phyloP scores from a whole-genome alignment of 2,113 vertebrate species.

The Rhinopithecus roxellana region DNA sequence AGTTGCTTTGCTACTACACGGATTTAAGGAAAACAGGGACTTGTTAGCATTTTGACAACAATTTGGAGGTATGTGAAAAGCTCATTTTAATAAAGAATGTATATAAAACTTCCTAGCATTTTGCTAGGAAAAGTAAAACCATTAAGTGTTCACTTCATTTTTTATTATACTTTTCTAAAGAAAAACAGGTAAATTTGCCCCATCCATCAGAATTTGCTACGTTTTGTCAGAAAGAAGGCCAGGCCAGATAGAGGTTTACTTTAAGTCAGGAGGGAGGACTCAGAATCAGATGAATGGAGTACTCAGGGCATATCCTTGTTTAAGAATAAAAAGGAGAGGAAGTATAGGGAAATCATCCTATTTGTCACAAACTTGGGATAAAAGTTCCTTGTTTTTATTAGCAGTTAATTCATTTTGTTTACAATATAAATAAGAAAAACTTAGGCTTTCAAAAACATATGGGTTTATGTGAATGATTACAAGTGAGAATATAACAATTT shows the following conservation, averaged over 20 bases:
- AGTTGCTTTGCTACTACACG: constrained; percentile 17
- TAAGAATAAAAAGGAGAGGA: background rate
- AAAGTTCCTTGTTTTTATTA: constrained; percentile 5
- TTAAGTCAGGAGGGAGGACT: background rate
- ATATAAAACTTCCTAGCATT: constrained; percentile 7
- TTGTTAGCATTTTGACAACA: constrained; percentile 34
- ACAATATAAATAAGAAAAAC: constrained; percentile 31
- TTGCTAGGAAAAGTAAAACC: constrained; percentile 43
- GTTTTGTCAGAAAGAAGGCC: background rate
- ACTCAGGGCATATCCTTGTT: background rate
- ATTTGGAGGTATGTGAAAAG: background rate
- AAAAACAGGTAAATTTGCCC: constrained; percentile 22
- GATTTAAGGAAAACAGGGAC: background rate
- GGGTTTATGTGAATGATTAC: background rate
- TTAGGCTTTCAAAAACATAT: background rate
- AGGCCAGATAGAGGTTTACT: background rate
- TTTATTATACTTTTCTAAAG: constrained; percentile 23
- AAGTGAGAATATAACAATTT: constrained; percentile 10
- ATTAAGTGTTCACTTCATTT: constrained; percentile 4
- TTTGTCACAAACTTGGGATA: constrained; percentile 16
- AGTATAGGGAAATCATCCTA: constrained; percentile 4
- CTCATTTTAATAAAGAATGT: constrained; percentile 37
- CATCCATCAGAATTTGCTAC: background rate
- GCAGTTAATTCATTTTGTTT: constrained; percentile 13
- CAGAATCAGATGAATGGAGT: background rate